Evolutionary conservation across 2,888 invertebrate genomes (phyloP).

Genomic region (Archips xylosteana): DNA sequence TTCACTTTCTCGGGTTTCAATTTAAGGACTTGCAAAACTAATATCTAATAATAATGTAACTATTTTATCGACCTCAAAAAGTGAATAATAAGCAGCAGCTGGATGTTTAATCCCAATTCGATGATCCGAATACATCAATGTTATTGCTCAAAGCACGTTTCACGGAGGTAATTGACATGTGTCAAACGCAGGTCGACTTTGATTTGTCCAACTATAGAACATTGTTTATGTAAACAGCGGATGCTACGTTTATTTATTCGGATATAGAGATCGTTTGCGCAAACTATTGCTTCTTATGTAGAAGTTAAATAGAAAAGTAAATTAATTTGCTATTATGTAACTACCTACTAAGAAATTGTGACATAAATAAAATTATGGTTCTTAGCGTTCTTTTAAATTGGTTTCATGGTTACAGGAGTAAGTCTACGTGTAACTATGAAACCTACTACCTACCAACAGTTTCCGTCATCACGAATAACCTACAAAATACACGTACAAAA

Average conservation of each 20-base stretch:
- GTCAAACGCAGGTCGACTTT: slow-evolving; percentile 68
- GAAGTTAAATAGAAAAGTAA: not conserved
- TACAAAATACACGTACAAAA: too few relatives aligned
- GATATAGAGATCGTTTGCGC: slow-evolving; percentile 31
- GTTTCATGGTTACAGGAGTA: not conserved
- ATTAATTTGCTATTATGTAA: not conserved
- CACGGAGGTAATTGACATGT: slow-evolving; percentile 67
- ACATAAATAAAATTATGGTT: too few relatives aligned
- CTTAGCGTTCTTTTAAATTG: not conserved
- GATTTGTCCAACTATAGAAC: slow-evolving; percentile 71
- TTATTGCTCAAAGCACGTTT: slow-evolving; percentile 47
- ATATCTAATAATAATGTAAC: not conserved
- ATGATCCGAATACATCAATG: slow-evolving; percentile 45
- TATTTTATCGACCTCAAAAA: not conserved
- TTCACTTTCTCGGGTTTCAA: too few relatives aligned
- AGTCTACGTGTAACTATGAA: too few relatives aligned
- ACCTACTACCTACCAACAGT: too few relatives aligned
- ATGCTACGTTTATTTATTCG: slow-evolving; percentile 62
- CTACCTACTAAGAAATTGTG: not conserved
- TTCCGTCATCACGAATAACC: too few relatives aligned
- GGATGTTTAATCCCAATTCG: slow-evolving; percentile 30
- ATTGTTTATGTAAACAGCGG: slow-evolving; percentile 78
- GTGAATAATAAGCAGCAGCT: slow-evolving; percentile 2
- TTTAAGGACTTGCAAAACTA: too few relatives aligned
- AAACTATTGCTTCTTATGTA: slow-evolving; percentile 10